Evolutionary conservation across 2,888 invertebrate genomes (phyloP), one percentile per base, ranked within the genome.

Genomic region (Trachelus tabidus): DNA sequence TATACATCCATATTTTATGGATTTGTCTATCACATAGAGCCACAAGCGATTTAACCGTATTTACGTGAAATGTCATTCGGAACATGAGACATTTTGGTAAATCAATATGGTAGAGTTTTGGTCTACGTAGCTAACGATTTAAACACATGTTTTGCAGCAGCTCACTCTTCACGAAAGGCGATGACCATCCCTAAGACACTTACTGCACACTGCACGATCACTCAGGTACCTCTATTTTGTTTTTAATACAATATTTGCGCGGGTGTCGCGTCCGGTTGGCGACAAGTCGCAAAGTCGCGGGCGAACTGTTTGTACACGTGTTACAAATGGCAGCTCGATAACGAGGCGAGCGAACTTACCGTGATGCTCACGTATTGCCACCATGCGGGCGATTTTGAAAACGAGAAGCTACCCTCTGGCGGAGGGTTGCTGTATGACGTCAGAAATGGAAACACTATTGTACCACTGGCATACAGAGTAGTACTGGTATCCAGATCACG

Each of bases 281-380:
- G 85, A 81, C 86, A 79, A 80, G 83, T 81, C 81, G 81, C 84
- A 80, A 82, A 81, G 84, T 79, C 81, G 82, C 82, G 82, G 79
- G 76, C 73, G 76, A 80, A 87, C 85, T 85, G 85, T 82, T 84
- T 76, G 78, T 82, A 82, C 87, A 87, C 87, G 88, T 88, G 87
- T 83, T 84, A 75, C 79, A 77, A 75, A 34, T 77, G 75, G 77
- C 76, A 79, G 74, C 34, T 73, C 15, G 85, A 76, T 85, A 85
- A 81, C 76, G 69, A 77, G 80, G 80, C 79, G 77, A 79, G 76
- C 71, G 75, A 77, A 74, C 76, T 80, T 79, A 79, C 75, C 77
- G 71, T 79, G 71, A 31, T 69, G 81, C 78, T 71, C n/a, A 31
- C 11, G 78, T 79, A 77, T 78, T 81, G 81, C 81, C 81, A 40